These are phyloP conservation scores for Cydia strobilella DNA, from an alignment of 1,140 invertebrate genomes.

Conservation along the genomic window DNA sequence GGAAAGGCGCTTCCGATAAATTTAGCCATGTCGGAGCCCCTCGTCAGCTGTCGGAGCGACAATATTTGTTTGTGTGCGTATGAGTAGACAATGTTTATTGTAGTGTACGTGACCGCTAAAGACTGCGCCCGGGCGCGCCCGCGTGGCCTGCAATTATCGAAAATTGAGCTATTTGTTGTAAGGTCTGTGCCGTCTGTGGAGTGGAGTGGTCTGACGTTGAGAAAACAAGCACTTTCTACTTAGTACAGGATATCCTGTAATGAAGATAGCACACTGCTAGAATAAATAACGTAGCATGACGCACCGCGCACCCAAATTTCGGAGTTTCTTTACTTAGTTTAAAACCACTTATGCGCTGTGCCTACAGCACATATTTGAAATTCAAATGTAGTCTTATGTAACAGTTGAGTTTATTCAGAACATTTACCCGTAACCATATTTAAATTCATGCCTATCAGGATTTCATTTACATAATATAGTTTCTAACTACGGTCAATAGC, in stretches of 20 bases:
- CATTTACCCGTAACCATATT: neutral
- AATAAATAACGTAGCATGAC: slow-evolving; percentile 15
- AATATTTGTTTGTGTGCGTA: no score
- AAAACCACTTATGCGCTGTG: neutral
- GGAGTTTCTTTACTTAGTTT: neutral
- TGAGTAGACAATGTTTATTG: no score
- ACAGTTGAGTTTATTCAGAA: neutral
- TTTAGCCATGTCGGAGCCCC: no score
- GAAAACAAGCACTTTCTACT: slow-evolving; percentile 15
- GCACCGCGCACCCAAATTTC: neutral
- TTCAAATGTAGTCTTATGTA: neutral
- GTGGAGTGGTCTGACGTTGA: no score
- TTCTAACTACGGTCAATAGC: neutral
- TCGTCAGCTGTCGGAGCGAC: no score
- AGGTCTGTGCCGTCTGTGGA: no score
- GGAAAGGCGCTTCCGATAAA: no score
- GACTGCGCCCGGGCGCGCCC: no score
- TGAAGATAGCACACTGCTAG: neutral
- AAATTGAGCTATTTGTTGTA: no score
- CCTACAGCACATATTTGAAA: neutral
- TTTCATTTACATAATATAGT: neutral
- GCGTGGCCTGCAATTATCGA: no score
- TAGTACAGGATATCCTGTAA: slow-evolving; percentile 15
- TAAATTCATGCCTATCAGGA: neutral
- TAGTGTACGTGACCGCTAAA: no score